Conservation (phyloP, 2,797 vertebrate species). For the Spea hammondii region DNA sequence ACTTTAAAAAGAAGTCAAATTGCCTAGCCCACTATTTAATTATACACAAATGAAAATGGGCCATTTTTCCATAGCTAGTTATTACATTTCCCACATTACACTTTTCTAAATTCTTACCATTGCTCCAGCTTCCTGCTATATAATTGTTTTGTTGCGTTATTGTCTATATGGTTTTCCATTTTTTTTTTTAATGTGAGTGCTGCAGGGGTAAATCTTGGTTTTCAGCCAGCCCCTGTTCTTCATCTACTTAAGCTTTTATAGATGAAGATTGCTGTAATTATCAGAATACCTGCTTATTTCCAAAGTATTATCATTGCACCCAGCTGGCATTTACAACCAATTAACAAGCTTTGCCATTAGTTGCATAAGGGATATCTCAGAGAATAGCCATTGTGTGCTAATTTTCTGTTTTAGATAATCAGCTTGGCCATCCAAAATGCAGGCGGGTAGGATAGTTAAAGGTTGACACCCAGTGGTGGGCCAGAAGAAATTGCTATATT, state of each 20-base stretch:
- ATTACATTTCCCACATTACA: slow-evolving; percentile 79
- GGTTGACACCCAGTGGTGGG: slow-evolving; percentile 76
- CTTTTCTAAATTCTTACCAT: slow-evolving; percentile 80
- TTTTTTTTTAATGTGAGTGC: slow-evolving; percentile 79
- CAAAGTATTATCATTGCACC: slow-evolving; percentile 94
- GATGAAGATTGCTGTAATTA: slow-evolving; percentile 99
- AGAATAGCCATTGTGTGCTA: slow-evolving; percentile 84
- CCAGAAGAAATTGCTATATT: slow-evolving; percentile 85
- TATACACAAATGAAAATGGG: slow-evolving; percentile 82
- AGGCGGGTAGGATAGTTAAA: slow-evolving; percentile 75
- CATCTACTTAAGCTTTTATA: slow-evolving; percentile 86
- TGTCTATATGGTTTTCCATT: slow-evolving; percentile 70
- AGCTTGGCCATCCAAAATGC: slow-evolving; percentile 78
- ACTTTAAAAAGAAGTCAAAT: slow-evolving; percentile 79
- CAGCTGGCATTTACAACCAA: slow-evolving; percentile 97
- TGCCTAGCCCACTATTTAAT: slow-evolving; percentile 83
- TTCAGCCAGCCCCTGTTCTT: slow-evolving; percentile 80
- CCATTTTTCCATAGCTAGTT: slow-evolving; percentile 83
- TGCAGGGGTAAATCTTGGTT: slow-evolving; percentile 86
- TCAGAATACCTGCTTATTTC: slow-evolving; percentile 99
- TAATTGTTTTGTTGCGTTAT: slow-evolving; percentile 92
- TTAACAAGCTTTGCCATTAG: slow-evolving; percentile 98
- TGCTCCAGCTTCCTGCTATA: slow-evolving; percentile 78
- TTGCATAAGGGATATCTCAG: slow-evolving; percentile 82
- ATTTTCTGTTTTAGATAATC: slow-evolving; percentile 84